Conservation (phyloP, 2,113 vertebrate genomes). For the Gila orcuttii region DNA sequence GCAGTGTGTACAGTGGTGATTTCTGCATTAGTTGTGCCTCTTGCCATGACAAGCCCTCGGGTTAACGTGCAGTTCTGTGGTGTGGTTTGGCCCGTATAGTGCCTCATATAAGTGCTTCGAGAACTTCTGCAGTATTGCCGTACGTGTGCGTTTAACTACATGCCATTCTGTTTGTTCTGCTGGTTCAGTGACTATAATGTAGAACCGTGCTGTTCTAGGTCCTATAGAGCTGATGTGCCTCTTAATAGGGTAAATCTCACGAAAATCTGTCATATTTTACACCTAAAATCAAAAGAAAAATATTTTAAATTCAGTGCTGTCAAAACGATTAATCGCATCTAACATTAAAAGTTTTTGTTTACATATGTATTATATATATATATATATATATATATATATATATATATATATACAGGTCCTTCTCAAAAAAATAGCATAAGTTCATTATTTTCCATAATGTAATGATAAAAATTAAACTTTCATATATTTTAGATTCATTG, state of each 20-base stretch:
- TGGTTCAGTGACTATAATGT: conserved; percentile 51
- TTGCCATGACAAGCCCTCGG: conserved; percentile 45
- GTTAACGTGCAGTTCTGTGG: conserved; percentile 10
- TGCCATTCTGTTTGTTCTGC: conserved; percentile 36
- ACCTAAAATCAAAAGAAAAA: neutral
- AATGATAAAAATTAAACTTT: too few species aligned
- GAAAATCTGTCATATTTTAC: neutral
- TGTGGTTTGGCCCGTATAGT: conserved; percentile 49
- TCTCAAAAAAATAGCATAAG: too few species aligned
- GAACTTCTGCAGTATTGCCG: conserved; percentile 42
- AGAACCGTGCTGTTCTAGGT: conserved; percentile 51
- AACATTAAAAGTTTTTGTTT: too few species aligned
- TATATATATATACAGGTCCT: too few species aligned
- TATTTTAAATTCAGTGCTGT: neutral
- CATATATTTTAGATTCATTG: too few species aligned
- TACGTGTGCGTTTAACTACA: conserved; percentile 2
- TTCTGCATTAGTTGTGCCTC: conserved; percentile 61
- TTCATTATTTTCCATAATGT: too few species aligned
- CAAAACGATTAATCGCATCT: too few species aligned
- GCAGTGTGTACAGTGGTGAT: conserved; percentile 31
- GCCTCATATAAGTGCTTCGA: conserved; percentile 62
- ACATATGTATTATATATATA: too few species aligned
- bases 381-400: too few species aligned
- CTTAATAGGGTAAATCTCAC: conserved; percentile 28
- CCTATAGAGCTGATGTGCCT: conserved; percentile 65